Evolutionary conservation across 2,113 vertebrate species (phyloP).

Genomic region (Myxocyprinus asiaticus): DNA sequence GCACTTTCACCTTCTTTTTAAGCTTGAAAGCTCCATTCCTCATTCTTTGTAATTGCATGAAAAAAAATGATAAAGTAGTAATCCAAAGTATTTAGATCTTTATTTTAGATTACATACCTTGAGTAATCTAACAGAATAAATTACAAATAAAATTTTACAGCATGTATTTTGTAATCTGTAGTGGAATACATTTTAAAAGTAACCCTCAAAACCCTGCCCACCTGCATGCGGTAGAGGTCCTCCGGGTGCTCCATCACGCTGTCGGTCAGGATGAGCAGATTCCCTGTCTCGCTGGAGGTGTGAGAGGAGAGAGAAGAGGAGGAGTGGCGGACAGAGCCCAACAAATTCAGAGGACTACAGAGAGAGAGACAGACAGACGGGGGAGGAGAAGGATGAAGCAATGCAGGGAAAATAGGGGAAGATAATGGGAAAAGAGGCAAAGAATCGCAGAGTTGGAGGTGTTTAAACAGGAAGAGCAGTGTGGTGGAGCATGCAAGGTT

Average conservation of each 20-base stretch:
- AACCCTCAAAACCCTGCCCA: slow-evolving; percentile 54
- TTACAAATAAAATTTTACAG: no score
- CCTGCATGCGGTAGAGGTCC: slow-evolving; percentile 96
- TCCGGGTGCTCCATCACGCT: slow-evolving; percentile 86
- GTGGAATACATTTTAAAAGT: no score
- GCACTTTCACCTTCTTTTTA: no score
- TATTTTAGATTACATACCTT: no score
- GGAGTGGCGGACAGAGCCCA: slow-evolving; percentile 87
- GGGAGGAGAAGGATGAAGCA: slow-evolving; percentile 50
- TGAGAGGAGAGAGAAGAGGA: slow-evolving; percentile 91
- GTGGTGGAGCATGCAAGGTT: background rate
- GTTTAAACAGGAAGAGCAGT: background rate
- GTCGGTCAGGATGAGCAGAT: slow-evolving; percentile 88
- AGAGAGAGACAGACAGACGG: slow-evolving; percentile 52
- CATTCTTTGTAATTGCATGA: background rate
- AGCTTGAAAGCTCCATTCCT: no score
- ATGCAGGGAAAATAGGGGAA: background rate
- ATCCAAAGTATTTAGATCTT: no score
- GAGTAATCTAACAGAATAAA: no score
- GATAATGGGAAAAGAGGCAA: background rate
- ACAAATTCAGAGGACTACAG: slow-evolving; percentile 80
- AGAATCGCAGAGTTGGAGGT: background rate
- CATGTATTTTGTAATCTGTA: no score
- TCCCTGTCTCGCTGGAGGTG: slow-evolving; percentile 87
- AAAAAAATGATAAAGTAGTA: no score